Evolutionary conservation across 2,888 invertebrate species (phyloP).

Genomic region (Lomographa bimaculata): DNA sequence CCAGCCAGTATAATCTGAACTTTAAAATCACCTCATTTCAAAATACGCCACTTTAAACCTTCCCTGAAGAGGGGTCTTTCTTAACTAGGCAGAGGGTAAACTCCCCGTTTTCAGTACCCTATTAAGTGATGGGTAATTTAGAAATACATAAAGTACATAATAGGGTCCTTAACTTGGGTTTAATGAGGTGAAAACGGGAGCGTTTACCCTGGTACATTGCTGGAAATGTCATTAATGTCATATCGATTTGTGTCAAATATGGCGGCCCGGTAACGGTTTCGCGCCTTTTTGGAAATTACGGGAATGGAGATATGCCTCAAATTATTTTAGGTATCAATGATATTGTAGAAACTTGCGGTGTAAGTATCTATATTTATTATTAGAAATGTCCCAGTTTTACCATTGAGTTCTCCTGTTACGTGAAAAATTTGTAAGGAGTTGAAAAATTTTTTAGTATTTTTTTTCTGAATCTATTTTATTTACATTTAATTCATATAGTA

Average conservation of each 20-base stretch:
- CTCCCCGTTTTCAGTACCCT: conserved; percentile 67
- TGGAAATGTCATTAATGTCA: conserved; percentile 61
- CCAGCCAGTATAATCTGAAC: conserved; percentile 52
- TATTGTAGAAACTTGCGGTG: too few relatives aligned
- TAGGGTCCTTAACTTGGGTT: conserved; percentile 77
- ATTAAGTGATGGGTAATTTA: conserved; percentile 83
- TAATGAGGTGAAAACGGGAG: conserved; percentile 81
- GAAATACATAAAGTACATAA: conserved; percentile 83
- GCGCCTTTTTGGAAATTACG: not conserved
- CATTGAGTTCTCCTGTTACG: too few relatives aligned
- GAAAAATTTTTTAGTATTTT: too few relatives aligned
- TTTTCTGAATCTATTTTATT: too few relatives aligned
- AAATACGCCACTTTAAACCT: conserved; percentile 8
- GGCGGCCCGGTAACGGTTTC: not conserved
- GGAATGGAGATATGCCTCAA: too few relatives aligned
- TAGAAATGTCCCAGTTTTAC: too few relatives aligned
- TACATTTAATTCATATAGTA: too few relatives aligned
- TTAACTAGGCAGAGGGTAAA: conserved; percentile 58
- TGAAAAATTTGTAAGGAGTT: too few relatives aligned
- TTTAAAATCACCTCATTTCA: conserved; percentile 30
- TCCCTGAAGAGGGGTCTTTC: conserved; percentile 41
- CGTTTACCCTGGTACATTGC: conserved; percentile 59
- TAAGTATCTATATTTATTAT: too few relatives aligned
- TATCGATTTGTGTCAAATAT: conserved; percentile 41
- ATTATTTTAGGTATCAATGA: too few relatives aligned